Evolutionary conservation across 2,113 vertebrate genomes (phyloP).

Genomic region (Gambusia affinis): DNA sequence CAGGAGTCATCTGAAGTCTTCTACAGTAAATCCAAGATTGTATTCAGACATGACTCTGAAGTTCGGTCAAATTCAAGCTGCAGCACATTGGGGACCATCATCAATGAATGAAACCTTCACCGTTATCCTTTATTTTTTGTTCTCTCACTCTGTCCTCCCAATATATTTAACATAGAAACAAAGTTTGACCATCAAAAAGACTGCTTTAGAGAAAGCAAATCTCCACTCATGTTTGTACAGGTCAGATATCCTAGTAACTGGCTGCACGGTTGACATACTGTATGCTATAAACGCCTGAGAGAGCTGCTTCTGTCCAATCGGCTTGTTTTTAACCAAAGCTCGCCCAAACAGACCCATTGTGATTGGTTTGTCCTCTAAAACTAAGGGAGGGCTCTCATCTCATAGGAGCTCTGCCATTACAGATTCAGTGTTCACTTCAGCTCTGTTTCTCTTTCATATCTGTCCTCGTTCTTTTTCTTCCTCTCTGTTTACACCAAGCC

Average conservation of each 20-base stretch:
- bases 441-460: slow-evolving; percentile 31
- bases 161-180: slow-evolving; percentile 23
- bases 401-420: background rate
- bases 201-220: slow-evolving; percentile 21
- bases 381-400: background rate
- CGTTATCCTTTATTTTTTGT: background rate
- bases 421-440: background rate
- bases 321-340: slow-evolving; percentile 49
- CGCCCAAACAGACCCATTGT: slow-evolving; percentile 45
- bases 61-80: slow-evolving; percentile 20
- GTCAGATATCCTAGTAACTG: slow-evolving; percentile 21
- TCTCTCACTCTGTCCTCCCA: slow-evolving; percentile 24
- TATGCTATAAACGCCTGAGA: slow-evolving; percentile 23
- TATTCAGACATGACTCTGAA: slow-evolving; percentile 4
- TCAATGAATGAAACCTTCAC: slow-evolving; percentile 24
- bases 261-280: slow-evolving; percentile 43
- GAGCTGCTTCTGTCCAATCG: slow-evolving; percentile 11
- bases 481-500: slow-evolving; percentile 42
- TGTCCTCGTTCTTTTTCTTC: slow-evolving; percentile 7
- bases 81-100: slow-evolving; percentile 45
- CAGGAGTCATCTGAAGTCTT: slow-evolving; percentile 21
- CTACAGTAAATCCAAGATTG: slow-evolving; percentile 6
- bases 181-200: slow-evolving; percentile 35
- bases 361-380: background rate
- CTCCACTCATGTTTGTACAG: slow-evolving; percentile 38